Conservation (phyloP, 2,797 vertebrate genomes). For the Carapus acus region DNA sequence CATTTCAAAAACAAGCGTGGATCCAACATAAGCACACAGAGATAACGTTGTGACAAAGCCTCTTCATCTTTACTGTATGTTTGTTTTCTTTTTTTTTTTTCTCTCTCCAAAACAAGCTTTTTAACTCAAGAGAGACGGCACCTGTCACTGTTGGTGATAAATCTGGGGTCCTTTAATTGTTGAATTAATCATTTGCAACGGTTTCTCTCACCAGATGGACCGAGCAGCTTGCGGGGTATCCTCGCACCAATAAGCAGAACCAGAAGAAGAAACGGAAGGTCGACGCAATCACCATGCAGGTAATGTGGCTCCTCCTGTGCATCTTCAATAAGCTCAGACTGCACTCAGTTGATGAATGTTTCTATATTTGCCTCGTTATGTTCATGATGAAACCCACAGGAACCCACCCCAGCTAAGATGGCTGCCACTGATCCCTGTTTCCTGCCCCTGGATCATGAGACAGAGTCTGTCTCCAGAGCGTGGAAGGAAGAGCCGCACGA, state of each 20-base stretch:
- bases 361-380: neutral
- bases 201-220: conserved; percentile 58
- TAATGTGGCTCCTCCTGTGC: no score
- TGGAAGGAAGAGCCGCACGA: conserved; percentile 56
- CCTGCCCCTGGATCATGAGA: conserved; percentile 19
- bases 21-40: neutral
- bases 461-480: conserved; percentile 27
- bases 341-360: no score
- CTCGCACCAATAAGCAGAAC: conserved; percentile 59
- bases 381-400: conserved; percentile 35
- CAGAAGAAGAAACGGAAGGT: conserved; percentile 69
- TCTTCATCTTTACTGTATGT: no score
- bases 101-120: neutral
- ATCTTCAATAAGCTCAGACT: no score
- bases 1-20: neutral
- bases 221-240: conserved; percentile 59
- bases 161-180: neutral
- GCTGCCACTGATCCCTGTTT: conserved; percentile 50
- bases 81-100: neutral
- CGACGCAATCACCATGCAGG: conserved; percentile 57
- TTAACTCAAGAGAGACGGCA: neutral
- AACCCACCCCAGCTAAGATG: conserved; percentile 69
- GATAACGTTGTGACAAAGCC: neutral
- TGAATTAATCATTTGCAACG: no score
- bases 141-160: neutral